Evolutionary conservation across 2,888 invertebrate species (phyloP).

Genomic region (Trilocha varians): DNA sequence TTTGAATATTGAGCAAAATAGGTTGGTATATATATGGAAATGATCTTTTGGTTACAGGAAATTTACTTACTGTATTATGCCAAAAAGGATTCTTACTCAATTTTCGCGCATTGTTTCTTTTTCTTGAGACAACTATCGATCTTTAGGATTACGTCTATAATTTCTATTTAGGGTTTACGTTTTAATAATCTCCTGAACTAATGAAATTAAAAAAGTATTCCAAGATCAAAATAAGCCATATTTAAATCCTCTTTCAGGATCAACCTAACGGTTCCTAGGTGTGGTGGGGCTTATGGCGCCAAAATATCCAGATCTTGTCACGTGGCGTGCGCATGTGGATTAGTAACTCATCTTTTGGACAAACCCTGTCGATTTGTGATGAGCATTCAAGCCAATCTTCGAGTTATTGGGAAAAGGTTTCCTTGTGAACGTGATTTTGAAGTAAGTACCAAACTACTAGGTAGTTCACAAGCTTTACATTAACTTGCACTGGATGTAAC

Average conservation of each 20-base stretch:
- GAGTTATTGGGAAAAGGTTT: slow-evolving; percentile 77
- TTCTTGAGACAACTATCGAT: too few relatives aligned
- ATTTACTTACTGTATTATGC: too few relatives aligned
- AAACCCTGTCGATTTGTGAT: slow-evolving; percentile 81
- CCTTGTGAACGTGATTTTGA: slow-evolving; percentile 77
- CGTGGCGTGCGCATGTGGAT: slow-evolving; percentile 76
- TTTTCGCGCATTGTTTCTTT: too few relatives aligned
- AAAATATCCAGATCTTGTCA: slow-evolving; percentile 77
- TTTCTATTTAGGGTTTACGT: too few relatives aligned
- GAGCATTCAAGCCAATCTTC: slow-evolving; percentile 82
- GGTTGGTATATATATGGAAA: slow-evolving; percentile 41
- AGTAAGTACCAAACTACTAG: too few relatives aligned
- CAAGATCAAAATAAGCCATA: too few relatives aligned
- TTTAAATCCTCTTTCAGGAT: slow-evolving; percentile 28
- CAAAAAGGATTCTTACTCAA: too few relatives aligned
- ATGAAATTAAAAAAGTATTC: too few relatives aligned
- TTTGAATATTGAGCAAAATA: slow-evolving; percentile 70
- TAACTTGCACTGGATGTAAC: too few relatives aligned
- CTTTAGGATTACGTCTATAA: too few relatives aligned
- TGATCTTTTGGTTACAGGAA: background rate
- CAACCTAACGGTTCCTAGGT: slow-evolving; percentile 33
- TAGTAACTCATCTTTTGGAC: slow-evolving; percentile 77
- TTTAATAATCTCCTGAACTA: too few relatives aligned
- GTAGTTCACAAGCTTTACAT: too few relatives aligned
- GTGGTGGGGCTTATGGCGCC: slow-evolving; percentile 77